These are phyloP conservation scores for Plemyria rubiginata DNA, from an alignment of 2,888 invertebrate species.

Conservation along the genomic window DNA sequence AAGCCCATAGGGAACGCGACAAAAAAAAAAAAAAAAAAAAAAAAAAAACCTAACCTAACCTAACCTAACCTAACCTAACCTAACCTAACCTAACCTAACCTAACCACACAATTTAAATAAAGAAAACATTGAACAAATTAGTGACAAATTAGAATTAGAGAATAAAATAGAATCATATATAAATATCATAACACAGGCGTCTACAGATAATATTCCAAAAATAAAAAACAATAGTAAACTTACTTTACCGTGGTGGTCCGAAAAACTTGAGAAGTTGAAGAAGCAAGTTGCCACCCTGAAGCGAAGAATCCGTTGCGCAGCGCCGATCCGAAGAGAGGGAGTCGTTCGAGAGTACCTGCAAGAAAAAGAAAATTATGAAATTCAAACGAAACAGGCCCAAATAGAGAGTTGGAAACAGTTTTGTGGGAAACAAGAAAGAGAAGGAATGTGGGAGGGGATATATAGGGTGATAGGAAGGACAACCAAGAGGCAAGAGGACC, in stretches of 20 bases:
- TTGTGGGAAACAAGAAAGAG: neutral
- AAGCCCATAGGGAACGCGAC: too few species aligned
- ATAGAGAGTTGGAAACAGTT: neutral
- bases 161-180: neutral
- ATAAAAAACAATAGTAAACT: neutral
- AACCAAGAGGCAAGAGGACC: neutral
- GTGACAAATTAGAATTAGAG: constrained; percentile 14
- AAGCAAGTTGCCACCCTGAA: neutral
- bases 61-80: too few species aligned
- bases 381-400: neutral
- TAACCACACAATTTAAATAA: constrained; percentile 9
- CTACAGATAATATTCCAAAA: constrained; percentile 9
- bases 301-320: too few species aligned
- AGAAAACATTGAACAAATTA: constrained; percentile 11
- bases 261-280: constrained; percentile 10
- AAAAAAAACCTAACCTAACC: too few species aligned
- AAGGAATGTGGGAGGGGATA: too few species aligned
- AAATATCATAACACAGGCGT: constrained; percentile 12
- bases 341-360: too few species aligned
- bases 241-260: constrained; percentile 30
- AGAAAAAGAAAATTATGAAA: too few species aligned
- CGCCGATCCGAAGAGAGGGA: too few species aligned
- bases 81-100: too few species aligned
- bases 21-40: too few species aligned
- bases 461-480: too few species aligned